Base-by-base conservation (phyloP, 2,888 invertebrate genomes). In the Drosophila atripex region DNA sequence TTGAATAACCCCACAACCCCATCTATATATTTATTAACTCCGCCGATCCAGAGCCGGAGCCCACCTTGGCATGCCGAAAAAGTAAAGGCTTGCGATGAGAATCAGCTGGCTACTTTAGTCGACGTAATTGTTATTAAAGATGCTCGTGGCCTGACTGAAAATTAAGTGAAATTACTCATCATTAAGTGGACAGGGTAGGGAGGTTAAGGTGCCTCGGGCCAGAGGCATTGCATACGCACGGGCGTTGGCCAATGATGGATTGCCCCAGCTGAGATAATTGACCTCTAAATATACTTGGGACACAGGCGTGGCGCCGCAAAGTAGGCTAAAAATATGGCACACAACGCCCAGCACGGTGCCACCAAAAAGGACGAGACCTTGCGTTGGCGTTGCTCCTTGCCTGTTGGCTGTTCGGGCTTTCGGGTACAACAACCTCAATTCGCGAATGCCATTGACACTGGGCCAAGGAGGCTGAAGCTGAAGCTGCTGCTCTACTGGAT, bases 291-390 rank as follows among this genome's bases (percentile, higher is more conserved):
- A 82, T 72, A 85, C 83, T 79, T 76, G 74, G 71, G 52, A 43
- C 65, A 39, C 23, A 18, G 53, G n/a, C n/a, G n/a, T n/a, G n/a
- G n/a, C 78, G 76, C 78, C 83, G 53, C 70, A 80, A 84, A 84
- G 86, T 84, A 84, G 83, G 86, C 83, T 86, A 84, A 76, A 79
- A 83, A 83, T 79, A 79, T 85, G 74, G 85, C 77, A 76, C 77
- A 43, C 43, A 18, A 21, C 43, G 21, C 43, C 21, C 43, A 79
- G 58, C 50, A 53, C 16, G 54, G 56, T 53, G 57, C 49, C 52
- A 18, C 38, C 32, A n/a, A 35, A 51, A 39, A 28, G 16, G 55
- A 35, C 63, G 35, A 55, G 32, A 28, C 43, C 35, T 11, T 43
- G 35, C 58, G 35, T n/a, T 47, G 51, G 43, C 23, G 49, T 47